These are phyloP conservation scores for Melinaea menophilus DNA, from an alignment of 2,888 invertebrate species.

Conservation along the genomic window DNA sequence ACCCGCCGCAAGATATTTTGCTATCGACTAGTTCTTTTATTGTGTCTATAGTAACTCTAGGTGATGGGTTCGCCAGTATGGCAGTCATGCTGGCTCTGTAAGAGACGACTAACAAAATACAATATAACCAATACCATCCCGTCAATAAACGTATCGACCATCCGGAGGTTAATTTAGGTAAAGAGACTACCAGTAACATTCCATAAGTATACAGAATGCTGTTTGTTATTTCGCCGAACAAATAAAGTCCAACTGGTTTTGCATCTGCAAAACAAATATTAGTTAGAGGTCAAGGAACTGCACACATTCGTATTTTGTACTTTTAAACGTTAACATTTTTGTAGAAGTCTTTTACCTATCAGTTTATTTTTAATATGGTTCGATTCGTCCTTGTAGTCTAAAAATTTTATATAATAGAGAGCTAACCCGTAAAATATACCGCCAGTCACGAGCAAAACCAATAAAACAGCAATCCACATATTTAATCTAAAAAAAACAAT, in stretches of 20 bases:
- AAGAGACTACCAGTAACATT: conserved; percentile 87
- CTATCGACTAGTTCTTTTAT: conserved; percentile 82
- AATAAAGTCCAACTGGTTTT: conserved; percentile 77
- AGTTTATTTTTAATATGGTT: background rate
- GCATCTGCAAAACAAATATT: conserved; percentile 53
- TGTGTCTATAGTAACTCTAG: conserved; percentile 88
- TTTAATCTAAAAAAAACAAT: conserved; percentile 66
- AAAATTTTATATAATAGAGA: conserved; percentile 71
- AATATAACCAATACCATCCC: conserved; percentile 93
- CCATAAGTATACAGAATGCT: conserved; percentile 88
- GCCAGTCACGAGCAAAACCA: conserved; percentile 82
- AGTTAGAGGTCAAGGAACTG: conserved; percentile 5
- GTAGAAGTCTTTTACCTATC: conserved; percentile 1
- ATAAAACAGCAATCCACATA: conserved; percentile 86
- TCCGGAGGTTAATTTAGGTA: conserved; percentile 86
- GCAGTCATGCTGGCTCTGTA: conserved; percentile 92
- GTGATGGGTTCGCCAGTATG: conserved; percentile 86
- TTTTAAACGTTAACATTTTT: background rate
- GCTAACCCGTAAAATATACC: conserved; percentile 82
- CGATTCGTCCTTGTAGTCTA: conserved; percentile 37
- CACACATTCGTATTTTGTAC: background rate
- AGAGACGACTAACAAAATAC: conserved; percentile 86
- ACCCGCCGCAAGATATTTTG: conserved; percentile 82
- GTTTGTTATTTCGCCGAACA: conserved; percentile 85
- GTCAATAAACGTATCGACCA: conserved; percentile 90